phyloP scores from a whole-genome alignment of 2,888 invertebrate species.

The Lutraria lutraria region DNA sequence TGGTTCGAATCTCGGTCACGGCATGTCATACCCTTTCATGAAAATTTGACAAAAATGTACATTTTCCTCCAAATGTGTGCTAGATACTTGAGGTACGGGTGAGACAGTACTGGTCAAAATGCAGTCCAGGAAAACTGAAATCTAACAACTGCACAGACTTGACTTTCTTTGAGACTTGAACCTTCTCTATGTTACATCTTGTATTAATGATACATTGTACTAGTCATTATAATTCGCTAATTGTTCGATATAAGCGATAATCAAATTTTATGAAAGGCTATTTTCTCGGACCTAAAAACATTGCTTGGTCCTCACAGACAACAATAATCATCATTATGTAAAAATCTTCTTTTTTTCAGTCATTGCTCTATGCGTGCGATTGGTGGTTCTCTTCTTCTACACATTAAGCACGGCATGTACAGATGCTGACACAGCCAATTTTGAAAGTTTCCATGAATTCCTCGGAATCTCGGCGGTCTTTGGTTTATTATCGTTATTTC shows the following conservation, averaged over 20 bases:
- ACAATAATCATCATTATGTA: background rate
- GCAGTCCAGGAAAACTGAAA: no score
- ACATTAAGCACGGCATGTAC: background rate
- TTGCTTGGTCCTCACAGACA: background rate
- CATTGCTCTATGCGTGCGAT: slow-evolving; percentile 1
- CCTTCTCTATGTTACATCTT: background rate
- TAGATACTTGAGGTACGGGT: no score
- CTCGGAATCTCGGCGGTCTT: slow-evolving; percentile 19
- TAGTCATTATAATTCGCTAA: background rate
- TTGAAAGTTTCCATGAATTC: slow-evolving; percentile 12
- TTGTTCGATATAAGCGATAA: background rate
- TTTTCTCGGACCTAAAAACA: background rate
- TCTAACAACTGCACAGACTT: no score
- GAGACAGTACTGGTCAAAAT: no score
- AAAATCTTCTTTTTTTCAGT: slow-evolving; percentile 9
- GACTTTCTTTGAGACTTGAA: background rate
- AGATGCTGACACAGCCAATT: background rate
- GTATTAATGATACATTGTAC: background rate
- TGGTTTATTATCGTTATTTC: slow-evolving; percentile 24
- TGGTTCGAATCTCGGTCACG: no score
- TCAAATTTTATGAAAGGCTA: background rate
- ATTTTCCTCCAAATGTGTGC: no score
- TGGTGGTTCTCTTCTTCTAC: background rate
- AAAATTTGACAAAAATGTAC: no score
- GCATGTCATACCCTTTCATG: no score